Evolutionary conservation across 2,797 vertebrate genomes (phyloP), one percentile per base, ranked within the genome.

Genomic region (Thaleichthys pacificus): DNA sequence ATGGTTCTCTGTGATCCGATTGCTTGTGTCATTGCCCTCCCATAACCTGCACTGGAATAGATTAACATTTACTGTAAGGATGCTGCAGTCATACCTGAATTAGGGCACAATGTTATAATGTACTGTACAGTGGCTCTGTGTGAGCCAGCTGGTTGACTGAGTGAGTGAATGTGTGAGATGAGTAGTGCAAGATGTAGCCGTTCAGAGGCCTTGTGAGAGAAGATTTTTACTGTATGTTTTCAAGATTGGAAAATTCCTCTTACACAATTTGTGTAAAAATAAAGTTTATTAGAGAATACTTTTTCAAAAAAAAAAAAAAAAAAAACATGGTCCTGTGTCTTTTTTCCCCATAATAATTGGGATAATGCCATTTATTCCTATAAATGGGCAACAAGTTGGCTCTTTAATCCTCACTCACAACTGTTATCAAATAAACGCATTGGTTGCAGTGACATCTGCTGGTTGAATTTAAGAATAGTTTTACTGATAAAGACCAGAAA

Each of bases 221-320:
- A 75, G 68, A 88, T 85, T 86, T 86, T 87, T 90, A 81, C 88
- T 86, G 78, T 83, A 84, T 82, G 82, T 92, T 89, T 92, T 88
- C 89, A 91, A 56, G 80, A 86, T 90, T 88, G 85, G 80, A 88
- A 82, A 82, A 86, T 84, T 88, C 64, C 79, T 90, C 85, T 90
- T 89, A 93, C 92, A 92, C 91, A 89, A 90, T 93, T 93, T 93
- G 90, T 93, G 92, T 92, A 94, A 88, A 90, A 94, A 93, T 94
- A 92, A 94, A 94, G 79, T 93, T 93, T 91, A 93, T 91, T 93
- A 92, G 83, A 92, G 73, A 83, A 85, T 84, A 81, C 76, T 85
- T 87, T 88, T 86, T 86, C 65, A 71, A 63, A 77, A 84, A 79
- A 76, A 57, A 51, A 71, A 63, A 77, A 84, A 79, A 76, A 57